Percentiles rank a stretch among this genome's conserved stretches.
Conservation (phyloP, 1,140 invertebrate species). For the Pseudomyrmex flavicornis region DNA sequence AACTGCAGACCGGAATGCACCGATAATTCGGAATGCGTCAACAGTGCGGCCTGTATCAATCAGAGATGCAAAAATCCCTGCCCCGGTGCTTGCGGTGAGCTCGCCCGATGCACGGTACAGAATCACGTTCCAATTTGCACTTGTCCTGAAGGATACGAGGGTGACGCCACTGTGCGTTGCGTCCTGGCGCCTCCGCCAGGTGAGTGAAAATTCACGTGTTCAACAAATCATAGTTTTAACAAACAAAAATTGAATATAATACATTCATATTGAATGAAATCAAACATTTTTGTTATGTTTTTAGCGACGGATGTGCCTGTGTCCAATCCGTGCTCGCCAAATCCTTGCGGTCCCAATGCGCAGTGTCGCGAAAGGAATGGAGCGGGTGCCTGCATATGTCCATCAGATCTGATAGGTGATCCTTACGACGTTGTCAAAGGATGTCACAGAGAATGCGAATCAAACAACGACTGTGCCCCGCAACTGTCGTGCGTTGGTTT, state of each 20-base stretch:
- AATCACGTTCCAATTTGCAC: slow-evolving; percentile 91
- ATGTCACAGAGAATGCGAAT: slow-evolving; percentile 91
- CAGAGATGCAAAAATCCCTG: slow-evolving; percentile 93
- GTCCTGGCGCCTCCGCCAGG: slow-evolving; percentile 80
- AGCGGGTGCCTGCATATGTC: slow-evolving; percentile 91
- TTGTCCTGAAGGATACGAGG: slow-evolving; percentile 90
- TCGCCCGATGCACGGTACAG: slow-evolving; percentile 90
- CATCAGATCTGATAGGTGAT: slow-evolving; percentile 91
- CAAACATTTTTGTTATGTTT: slow-evolving; percentile 47
- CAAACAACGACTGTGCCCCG: slow-evolving; percentile 89
- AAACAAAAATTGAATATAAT: background rate
- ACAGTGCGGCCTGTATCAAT: slow-evolving; percentile 90
- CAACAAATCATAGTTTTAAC: background rate
- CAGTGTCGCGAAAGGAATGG: slow-evolving; percentile 91
- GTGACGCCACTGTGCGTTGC: slow-evolving; percentile 90
- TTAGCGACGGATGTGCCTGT: slow-evolving; percentile 83
- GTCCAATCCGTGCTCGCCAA: slow-evolving; percentile 89
- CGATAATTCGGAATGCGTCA: slow-evolving; percentile 90
- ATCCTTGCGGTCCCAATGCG: slow-evolving; percentile 92
- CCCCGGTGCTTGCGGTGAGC: slow-evolving; percentile 90
- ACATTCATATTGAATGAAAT: background rate
- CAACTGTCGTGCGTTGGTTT: slow-evolving; percentile 90
- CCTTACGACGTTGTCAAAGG: slow-evolving; percentile 88
- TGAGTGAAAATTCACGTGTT: slow-evolving; percentile 73
- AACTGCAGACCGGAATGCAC: slow-evolving; percentile 92